Base-by-base conservation (phyloP, 1,140 invertebrate genomes). In the Dinoponera quadriceps region DNA sequence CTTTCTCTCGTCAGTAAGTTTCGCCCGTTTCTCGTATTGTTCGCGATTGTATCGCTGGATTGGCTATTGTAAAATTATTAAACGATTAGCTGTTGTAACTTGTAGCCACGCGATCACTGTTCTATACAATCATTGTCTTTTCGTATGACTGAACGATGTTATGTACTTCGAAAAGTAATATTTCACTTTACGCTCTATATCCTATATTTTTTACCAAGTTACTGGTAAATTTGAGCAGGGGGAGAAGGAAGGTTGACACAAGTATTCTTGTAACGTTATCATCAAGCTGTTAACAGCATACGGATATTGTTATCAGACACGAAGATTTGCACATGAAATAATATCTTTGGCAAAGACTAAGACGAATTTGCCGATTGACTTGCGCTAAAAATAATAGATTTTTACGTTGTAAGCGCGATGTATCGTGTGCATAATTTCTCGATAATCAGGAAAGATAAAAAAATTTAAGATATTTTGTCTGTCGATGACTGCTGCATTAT, bases 401-500 rank as follows among this genome's bases (percentile, higher is more conserved):
- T 18, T 44, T 73, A 22, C 55, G 71, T 57, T 20, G 57, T 18
- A 65, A 51, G 14, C 22, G 11, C 9, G 9, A 44, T 20, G 29
- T 13, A 33, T 7, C 14, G 13, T 63, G 27, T 33, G 25, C 51
- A 77, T 77, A 27, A 20, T 27, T 75, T 33, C 33, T 33, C 3
- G 44, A 65, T 75, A 75, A 75, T 77, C 59, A 48, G 25, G 13
- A 18, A 63, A 66, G 73, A 77, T 77, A 49, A 75, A 65, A 66
- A 75, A 51, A 14, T 65, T 5, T 18, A 4, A 65, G 65, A 22
- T 38, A 75, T 75, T 65, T 22, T 51, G 27, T 65, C 7, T 11
- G 27, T 65, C 38, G 38, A 75, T 63, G 3, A 65, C 4, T 13
- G 51, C 38, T 66, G 16, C n/a, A 63, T 74, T 48, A 33, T 49